These are phyloP conservation scores for Drosophila santomea DNA, from an alignment of 1,140 invertebrate species.

Conservation along the genomic window DNA sequence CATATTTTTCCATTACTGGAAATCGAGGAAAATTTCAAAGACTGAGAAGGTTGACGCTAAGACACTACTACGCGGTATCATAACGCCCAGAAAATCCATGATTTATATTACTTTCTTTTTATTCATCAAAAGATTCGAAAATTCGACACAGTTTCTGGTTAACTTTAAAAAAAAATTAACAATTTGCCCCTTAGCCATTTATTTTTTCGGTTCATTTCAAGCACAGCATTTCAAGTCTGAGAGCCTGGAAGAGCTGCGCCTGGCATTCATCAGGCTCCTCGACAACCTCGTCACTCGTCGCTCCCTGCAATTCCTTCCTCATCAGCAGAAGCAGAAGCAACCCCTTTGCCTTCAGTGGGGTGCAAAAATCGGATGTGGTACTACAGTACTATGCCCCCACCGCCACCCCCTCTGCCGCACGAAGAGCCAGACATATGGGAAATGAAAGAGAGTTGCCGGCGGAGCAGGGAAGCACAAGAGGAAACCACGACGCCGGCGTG, in stretches of 20 bases:
- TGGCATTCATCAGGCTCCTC: conserved; percentile 39
- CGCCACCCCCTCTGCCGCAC: background rate
- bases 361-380: conserved; percentile 28
- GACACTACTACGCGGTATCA: no score
- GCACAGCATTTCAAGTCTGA: conserved; percentile 34
- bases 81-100: no score
- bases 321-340: conserved; percentile 22
- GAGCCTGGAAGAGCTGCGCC: conserved; percentile 35
- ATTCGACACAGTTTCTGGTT: background rate
- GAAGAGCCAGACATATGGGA: conserved; percentile 63
- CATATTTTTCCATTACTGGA: background rate
- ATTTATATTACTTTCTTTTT: background rate
- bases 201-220: conserved; percentile 21
- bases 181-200: conserved; percentile 4
- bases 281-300: conserved; percentile 13
- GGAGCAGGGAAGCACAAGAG: background rate
- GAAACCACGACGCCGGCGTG: conserved; percentile 52
- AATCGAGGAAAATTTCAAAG: background rate
- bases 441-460: conserved; percentile 57
- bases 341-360: conserved; percentile 43
- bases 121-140: background rate
- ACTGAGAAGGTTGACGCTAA: no score
- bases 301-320: conserved; percentile 23
- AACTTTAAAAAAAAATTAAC: conserved; percentile 3
- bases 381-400: conserved; percentile 1